A percentile compares a stretch with the other conserved stretches of the same genome.
These are phyloP conservation scores for Camponotus pennsylvanicus DNA, from an alignment of 1,140 invertebrate species.

Conservation along the genomic window DNA sequence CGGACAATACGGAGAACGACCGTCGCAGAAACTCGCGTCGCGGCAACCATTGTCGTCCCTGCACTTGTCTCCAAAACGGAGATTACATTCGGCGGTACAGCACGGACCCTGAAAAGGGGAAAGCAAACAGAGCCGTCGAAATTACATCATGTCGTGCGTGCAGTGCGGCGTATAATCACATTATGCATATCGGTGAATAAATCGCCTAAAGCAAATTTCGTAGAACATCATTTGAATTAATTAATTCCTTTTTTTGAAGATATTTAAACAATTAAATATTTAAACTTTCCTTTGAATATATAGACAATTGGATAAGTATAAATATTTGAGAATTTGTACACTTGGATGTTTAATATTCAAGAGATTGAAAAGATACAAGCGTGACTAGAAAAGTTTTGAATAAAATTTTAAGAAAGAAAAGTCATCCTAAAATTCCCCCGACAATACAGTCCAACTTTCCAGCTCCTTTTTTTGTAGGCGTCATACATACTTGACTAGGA, in stretches of 20 bases:
- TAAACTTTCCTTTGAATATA: background rate
- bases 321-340: constrained; percentile 8
- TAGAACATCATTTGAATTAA: background rate
- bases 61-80: constrained; percentile 95
- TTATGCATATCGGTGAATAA: constrained; percentile 18
- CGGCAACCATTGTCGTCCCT: constrained; percentile 97
- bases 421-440: constrained; percentile 39
- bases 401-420: constrained; percentile 37
- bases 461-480: constrained; percentile 27
- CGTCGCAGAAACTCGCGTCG: constrained; percentile 96
- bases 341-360: constrained; percentile 32
- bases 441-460: constrained; percentile 27
- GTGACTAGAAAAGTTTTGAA: background rate
- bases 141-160: constrained; percentile 7
- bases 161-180: constrained; percentile 1
- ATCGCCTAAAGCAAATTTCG: constrained; percentile 17
- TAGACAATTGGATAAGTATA: background rate
- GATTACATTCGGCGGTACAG: constrained; percentile 95
- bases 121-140: constrained; percentile 32
- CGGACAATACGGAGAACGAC: constrained; percentile 93
- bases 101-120: constrained; percentile 94
- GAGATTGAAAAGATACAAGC: constrained; percentile 38
- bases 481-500: constrained; percentile 90
- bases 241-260: background rate
- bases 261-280: background rate